phyloP scores from a whole-genome alignment of 2,888 invertebrate species.

The Lordiphosa fenestrarum region DNA sequence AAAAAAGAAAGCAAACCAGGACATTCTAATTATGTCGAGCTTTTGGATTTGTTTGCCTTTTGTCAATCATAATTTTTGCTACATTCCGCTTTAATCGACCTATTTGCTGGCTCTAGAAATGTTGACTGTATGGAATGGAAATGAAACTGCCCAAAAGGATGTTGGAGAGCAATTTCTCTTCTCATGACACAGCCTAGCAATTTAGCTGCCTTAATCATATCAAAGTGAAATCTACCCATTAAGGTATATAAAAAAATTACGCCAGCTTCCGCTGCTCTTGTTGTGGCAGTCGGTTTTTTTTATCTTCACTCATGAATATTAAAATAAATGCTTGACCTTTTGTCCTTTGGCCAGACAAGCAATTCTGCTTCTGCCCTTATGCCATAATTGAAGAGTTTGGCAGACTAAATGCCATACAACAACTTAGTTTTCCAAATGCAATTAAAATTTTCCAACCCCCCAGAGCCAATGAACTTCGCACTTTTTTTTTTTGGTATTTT shows the following conservation, averaged over 20 bases:
- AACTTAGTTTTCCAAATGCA: conserved; percentile 61
- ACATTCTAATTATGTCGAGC: conserved; percentile 52
- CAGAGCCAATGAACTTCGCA: conserved; percentile 62
- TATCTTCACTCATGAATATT: conserved; percentile 51
- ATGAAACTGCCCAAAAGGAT: too few relatives aligned
- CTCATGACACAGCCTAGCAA: too few relatives aligned
- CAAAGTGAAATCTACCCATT: too few relatives aligned
- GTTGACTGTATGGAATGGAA: background rate
- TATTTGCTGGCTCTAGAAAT: conserved; percentile 34
- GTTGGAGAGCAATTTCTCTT: too few relatives aligned
- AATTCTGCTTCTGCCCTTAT: conserved; percentile 13
- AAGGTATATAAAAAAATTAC: too few relatives aligned
- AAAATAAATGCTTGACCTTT: conserved; percentile 59
- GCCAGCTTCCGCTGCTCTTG: too few relatives aligned
- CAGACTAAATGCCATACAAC: conserved; percentile 56
- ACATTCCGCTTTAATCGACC: conserved; percentile 63
- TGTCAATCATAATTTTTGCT: conserved; percentile 57
- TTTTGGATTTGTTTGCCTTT: conserved; percentile 30
- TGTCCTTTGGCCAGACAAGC: conserved; percentile 37
- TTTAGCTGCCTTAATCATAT: too few relatives aligned
- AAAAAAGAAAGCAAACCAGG: conserved; percentile 40
- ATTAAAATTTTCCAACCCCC: conserved; percentile 54
- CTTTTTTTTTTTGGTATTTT: conserved; percentile 9
- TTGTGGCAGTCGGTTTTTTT: conserved; percentile 5
- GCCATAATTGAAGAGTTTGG: conserved; percentile 53